phyloP scores from a whole-genome alignment of 2,113 vertebrate species.

The Balaeniceps rex region DNA sequence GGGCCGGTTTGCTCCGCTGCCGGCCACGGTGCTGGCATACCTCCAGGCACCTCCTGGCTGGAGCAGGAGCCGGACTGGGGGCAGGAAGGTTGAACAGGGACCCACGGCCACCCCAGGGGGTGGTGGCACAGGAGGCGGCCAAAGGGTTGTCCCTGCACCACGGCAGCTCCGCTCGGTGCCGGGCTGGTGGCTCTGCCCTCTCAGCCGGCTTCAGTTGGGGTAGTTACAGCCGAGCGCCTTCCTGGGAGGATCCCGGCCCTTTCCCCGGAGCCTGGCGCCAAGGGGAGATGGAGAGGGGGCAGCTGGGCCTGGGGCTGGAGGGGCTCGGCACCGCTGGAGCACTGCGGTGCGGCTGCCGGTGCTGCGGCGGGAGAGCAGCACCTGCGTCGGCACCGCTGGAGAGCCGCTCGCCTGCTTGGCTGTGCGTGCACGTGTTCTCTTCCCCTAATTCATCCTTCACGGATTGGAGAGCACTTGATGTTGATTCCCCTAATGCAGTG shows the following conservation, averaged over 20 bases:
- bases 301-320: background rate
- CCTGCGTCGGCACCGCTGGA: accelerated
- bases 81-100: background rate
- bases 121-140: background rate
- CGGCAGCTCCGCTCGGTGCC: background rate
- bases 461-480: background rate
- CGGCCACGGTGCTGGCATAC: background rate
- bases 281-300: background rate
- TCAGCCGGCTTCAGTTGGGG: background rate
- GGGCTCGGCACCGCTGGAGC: background rate
- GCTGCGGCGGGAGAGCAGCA: background rate
- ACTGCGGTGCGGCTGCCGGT: background rate
- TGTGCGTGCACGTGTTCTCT: accelerated
- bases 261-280: background rate
- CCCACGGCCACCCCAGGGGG: too few relatives aligned
- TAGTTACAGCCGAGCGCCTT: background rate
- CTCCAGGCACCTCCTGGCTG: background rate
- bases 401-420: background rate
- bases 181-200: background rate
- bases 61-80: background rate
- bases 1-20: background rate
- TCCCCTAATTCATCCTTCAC: background rate
- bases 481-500: too few relatives aligned
- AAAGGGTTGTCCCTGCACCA: too few relatives aligned
- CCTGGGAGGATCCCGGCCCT: background rate